phyloP scores from a whole-genome alignment of 1,140 invertebrate species.

The Drosophila lini region DNA sequence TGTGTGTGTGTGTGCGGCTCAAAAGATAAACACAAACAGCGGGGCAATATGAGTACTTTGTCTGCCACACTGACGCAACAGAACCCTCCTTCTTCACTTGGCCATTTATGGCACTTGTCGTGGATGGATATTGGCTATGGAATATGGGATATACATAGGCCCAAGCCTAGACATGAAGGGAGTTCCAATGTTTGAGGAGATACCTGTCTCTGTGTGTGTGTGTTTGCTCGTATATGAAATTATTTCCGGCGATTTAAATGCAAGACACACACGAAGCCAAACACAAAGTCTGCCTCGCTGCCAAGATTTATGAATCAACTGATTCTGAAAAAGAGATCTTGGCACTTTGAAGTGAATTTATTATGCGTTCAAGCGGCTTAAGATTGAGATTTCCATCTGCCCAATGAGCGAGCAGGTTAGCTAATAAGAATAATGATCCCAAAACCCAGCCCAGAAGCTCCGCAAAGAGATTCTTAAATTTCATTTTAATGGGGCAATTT shows the following conservation, averaged over 20 bases:
- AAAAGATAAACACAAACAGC: conserved; percentile 58
- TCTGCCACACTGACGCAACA: conserved; percentile 36
- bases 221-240: conserved; percentile 65
- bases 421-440: conserved; percentile 42
- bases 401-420: not conserved
- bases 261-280: conserved; percentile 73
- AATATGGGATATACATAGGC: conserved; percentile 23
- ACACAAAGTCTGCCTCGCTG: conserved; percentile 41
- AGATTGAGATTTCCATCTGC: conserved; percentile 25
- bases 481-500: conserved; percentile 50
- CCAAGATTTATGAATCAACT: conserved; percentile 48
- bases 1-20: conserved; percentile 24
- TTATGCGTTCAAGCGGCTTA: conserved; percentile 16
- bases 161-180: conserved; percentile 24
- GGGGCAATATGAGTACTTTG: conserved; percentile 25
- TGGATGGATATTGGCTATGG: conserved; percentile 47
- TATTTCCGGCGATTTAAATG: conserved; percentile 82
- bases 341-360: conserved; percentile 23
- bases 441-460: conserved; percentile 17
- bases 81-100: conserved; percentile 37
- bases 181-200: conserved; percentile 53
- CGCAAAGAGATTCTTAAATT: conserved; percentile 32
- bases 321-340: conserved; percentile 27
- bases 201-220: conserved; percentile 30
- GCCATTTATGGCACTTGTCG: conserved; percentile 79